A percentile compares a stretch with the other conserved stretches of the same genome.
These are phyloP conservation scores for Cisticola juncidis DNA, from an alignment of 2,113 vertebrate genomes.

Conservation along the genomic window DNA sequence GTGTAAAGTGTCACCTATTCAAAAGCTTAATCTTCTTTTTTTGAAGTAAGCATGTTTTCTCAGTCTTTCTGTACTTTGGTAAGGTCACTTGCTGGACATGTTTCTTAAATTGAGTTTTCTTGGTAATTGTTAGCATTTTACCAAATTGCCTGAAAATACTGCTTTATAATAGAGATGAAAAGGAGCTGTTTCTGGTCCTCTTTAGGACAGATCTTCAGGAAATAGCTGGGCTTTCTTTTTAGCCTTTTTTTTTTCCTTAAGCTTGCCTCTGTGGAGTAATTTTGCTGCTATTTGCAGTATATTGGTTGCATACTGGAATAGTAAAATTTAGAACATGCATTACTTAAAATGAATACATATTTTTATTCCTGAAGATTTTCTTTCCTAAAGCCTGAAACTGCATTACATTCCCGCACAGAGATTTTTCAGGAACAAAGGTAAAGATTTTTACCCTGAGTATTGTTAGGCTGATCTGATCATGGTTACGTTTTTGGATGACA, in stretches of 20 bases:
- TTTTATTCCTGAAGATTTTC: constrained; percentile 9
- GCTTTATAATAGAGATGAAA: not conserved
- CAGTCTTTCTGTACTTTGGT: not conserved
- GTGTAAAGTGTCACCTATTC: not conserved
- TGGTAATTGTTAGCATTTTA: not conserved
- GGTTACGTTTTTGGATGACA: not conserved
- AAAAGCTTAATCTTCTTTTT: not conserved
- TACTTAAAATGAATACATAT: not conserved
- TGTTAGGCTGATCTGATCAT: not conserved
- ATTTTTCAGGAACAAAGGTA: not conserved
- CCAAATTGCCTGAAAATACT: not conserved
- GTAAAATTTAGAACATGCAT: not conserved
- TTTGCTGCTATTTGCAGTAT: not conserved
- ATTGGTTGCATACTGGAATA: not conserved
- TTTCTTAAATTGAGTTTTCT: not conserved
- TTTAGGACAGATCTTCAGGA: not conserved
- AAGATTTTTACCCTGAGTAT: not conserved
- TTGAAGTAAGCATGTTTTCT: not conserved
- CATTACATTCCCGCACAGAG: not conserved
- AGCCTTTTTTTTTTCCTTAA: not conserved
- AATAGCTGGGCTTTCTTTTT: not conserved
- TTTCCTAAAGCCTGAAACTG: not conserved
- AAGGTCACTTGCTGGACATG: not conserved
- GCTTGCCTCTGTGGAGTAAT: not conserved
- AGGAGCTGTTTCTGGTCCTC: not conserved